Evolutionary conservation across 37 sponge, comb jelly and placozoan genomes (phyloP).

Genomic region (Haliclona indistincta): DNA sequence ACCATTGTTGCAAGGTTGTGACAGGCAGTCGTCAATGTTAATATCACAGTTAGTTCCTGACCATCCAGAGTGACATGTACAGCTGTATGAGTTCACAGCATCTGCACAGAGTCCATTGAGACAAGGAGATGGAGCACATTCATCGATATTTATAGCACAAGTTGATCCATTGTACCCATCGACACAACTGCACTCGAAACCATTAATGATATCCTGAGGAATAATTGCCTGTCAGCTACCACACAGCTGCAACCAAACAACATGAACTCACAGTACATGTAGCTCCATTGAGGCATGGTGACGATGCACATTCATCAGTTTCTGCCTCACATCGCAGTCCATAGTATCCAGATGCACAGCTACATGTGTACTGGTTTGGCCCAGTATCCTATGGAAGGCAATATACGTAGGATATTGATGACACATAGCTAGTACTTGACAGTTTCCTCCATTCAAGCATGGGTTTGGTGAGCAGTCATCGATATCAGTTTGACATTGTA

Average conservation of each 20-base stretch:
- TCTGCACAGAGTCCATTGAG: slow-evolving; percentile 3
- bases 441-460: neutral
- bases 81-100: slow-evolving; percentile 9
- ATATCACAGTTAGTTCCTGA: slow-evolving; percentile 22
- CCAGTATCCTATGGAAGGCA: too few species aligned
- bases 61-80: slow-evolving; percentile 24
- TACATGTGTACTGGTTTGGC: neutral
- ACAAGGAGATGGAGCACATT: neutral
- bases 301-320: slow-evolving; percentile 7
- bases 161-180: slow-evolving; percentile 9
- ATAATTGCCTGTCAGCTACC: neutral
- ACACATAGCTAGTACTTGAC: neutral
- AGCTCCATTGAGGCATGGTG: neutral
- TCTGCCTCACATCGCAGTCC: neutral
- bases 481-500: slow-evolving; percentile 1
- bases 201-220: neutral
- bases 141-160: slow-evolving; percentile 19
- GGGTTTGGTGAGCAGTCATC: neutral
- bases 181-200: neutral
- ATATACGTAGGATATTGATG: too few species aligned
- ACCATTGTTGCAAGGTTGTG: neutral
- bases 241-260: neutral
- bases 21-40: slow-evolving; percentile 25
- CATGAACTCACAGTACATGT: slow-evolving; percentile 1
- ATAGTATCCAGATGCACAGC: neutral